Percentiles rank a stretch among this genome's conserved stretches.
These are phyloP conservation scores for Lepilemur ruficaudatus DNA, from an alignment of 2,797 vertebrate species.

Conservation along the genomic window DNA sequence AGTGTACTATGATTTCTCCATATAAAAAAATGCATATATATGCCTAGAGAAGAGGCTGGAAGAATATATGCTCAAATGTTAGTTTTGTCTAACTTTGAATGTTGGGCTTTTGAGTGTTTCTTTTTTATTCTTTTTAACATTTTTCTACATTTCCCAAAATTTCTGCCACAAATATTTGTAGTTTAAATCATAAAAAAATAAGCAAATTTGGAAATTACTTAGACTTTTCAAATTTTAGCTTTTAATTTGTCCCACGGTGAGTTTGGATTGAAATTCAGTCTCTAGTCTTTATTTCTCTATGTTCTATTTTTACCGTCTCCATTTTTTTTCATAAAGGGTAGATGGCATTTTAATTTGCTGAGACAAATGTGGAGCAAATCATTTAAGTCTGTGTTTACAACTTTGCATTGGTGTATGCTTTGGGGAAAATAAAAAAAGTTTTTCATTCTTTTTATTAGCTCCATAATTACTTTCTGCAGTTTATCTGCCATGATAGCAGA, in stretches of 20 bases:
- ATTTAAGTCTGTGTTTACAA: conserved; percentile 52
- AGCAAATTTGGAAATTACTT: not conserved
- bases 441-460: conserved; percentile 79
- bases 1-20: not conserved
- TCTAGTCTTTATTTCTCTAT: not conserved
- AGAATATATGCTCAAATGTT: not conserved
- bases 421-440: conserved; percentile 66
- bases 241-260: conserved; percentile 40
- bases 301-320: conserved; percentile 46
- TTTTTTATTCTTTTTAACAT: not conserved
- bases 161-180: not conserved
- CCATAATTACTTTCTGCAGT: conserved; percentile 80
- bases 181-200: not conserved
- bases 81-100: not conserved
- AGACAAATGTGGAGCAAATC: conserved; percentile 46
- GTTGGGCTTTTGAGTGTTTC: not conserved
- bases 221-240: conserved; percentile 45
- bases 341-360: conserved; percentile 64
- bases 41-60: not conserved
- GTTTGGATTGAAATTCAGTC: conserved; percentile 35
- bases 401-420: conserved; percentile 71
- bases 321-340: conserved; percentile 46
- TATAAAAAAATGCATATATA: not conserved
- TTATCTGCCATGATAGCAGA: conserved; percentile 78
- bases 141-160: conserved; percentile 24